These are phyloP conservation scores for Panzeria rudis DNA, from an alignment of 2,888 invertebrate species.

Conservation along the genomic window DNA sequence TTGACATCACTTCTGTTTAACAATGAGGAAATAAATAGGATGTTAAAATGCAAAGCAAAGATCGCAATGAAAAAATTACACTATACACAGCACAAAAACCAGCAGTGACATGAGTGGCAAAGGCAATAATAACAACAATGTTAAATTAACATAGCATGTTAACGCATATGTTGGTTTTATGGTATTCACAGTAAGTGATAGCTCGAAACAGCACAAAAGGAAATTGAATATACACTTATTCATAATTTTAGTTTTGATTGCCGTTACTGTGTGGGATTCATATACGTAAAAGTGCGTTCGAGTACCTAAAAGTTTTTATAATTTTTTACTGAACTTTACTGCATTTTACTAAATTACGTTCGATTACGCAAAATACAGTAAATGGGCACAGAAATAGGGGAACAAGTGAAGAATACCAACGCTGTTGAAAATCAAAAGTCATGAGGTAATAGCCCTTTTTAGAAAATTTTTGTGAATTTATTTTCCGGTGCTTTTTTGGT, in stretches of 20 bases:
- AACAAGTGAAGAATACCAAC: no score
- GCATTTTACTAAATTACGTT: no score
- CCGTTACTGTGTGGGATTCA: not conserved
- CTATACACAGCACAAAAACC: constrained; percentile 6
- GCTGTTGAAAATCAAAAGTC: no score
- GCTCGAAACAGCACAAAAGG: not conserved
- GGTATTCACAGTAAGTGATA: not conserved
- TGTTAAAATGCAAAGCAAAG: constrained; percentile 9
- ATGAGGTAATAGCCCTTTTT: no score
- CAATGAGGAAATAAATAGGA: constrained; percentile 25
- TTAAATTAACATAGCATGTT: constrained; percentile 1
- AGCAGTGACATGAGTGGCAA: not conserved
- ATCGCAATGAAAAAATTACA: constrained; percentile 17
- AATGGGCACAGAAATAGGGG: no score
- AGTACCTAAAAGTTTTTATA: no score
- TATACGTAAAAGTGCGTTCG: no score
- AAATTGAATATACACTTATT: not conserved
- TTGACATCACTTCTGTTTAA: constrained; percentile 55
- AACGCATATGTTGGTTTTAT: not conserved
- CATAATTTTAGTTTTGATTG: not conserved
- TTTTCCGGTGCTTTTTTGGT: no score
- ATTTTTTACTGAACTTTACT: no score
- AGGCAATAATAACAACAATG: constrained; percentile 18
- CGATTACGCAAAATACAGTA: no score
- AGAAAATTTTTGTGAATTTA: no score